phyloP scores from a whole-genome alignment of 2,113 vertebrate species.

The Furnarius figulus region DNA sequence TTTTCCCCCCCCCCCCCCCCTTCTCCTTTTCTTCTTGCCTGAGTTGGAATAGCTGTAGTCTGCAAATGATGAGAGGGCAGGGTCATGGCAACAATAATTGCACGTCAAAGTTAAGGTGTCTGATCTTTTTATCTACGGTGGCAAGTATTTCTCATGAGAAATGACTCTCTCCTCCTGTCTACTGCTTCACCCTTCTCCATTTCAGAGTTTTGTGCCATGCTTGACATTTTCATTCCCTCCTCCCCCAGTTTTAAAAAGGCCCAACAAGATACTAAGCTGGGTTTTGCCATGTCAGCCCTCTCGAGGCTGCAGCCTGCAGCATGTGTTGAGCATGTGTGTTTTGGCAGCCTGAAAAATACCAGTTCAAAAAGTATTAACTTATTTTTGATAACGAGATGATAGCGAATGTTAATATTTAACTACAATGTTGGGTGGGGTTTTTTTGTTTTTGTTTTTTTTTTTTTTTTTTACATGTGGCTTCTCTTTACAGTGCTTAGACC shows the following conservation, averaged over 20 bases:
- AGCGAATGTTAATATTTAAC: constrained; percentile 27
- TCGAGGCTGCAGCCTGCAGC: background rate
- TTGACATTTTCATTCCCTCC: background rate
- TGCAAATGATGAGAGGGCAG: background rate
- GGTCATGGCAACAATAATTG: background rate
- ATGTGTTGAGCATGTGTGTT: rapidly evolving
- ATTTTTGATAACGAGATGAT: background rate
- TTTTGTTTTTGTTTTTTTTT: too few relatives aligned
- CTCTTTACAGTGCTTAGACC: background rate
- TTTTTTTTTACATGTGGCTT: background rate
- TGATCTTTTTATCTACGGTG: background rate
- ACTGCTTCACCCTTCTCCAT: background rate
- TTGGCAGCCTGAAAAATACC: background rate
- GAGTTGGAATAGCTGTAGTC: background rate
- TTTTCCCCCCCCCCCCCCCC: rapidly evolving
- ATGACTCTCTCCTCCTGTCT: background rate
- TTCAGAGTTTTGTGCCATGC: background rate
- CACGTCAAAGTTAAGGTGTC: background rate
- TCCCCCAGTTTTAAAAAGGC: background rate
- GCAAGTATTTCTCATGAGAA: background rate
- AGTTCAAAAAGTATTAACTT: background rate
- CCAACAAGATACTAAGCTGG: background rate
- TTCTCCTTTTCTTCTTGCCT: background rate
- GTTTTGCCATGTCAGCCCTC: background rate
- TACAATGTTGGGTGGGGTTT: background rate